A percentile compares a stretch with the other conserved stretches of the same genome.
Conservation (phyloP, 2,797 vertebrate species). For the Threskiornis aethiopicus region DNA sequence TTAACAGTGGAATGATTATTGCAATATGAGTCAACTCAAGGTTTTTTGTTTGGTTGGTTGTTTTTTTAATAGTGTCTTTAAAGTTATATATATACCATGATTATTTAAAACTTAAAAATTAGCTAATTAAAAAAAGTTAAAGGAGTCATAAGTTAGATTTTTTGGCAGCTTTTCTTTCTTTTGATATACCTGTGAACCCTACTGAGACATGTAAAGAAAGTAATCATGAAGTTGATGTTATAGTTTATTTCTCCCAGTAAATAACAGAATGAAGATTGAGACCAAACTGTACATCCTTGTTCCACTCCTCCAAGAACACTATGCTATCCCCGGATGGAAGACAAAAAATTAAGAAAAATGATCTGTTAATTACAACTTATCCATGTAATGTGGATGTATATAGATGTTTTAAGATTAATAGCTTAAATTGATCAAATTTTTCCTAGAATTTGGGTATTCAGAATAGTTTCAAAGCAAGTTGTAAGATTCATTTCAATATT, state of each 20-base stretch:
- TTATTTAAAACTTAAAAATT: background rate
- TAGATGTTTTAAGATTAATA: background rate
- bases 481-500: background rate
- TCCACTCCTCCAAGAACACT: background rate
- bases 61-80: background rate
- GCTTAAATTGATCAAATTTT: background rate
- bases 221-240: background rate
- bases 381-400: background rate
- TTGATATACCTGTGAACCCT: background rate
- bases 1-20: background rate
- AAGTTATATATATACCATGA: background rate
- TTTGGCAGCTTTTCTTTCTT: background rate
- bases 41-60: accelerated
- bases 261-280: background rate
- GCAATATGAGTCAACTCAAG: background rate
- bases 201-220: background rate
- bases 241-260: background rate
- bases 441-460: background rate
- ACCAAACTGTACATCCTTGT: background rate
- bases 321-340: background rate
- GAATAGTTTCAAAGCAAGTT: background rate
- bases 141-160: background rate
- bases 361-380: background rate
- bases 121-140: background rate
- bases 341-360: background rate